These are phyloP conservation scores for Upupa epops DNA, from an alignment of 2,113 vertebrate species.

Conservation along the genomic window DNA sequence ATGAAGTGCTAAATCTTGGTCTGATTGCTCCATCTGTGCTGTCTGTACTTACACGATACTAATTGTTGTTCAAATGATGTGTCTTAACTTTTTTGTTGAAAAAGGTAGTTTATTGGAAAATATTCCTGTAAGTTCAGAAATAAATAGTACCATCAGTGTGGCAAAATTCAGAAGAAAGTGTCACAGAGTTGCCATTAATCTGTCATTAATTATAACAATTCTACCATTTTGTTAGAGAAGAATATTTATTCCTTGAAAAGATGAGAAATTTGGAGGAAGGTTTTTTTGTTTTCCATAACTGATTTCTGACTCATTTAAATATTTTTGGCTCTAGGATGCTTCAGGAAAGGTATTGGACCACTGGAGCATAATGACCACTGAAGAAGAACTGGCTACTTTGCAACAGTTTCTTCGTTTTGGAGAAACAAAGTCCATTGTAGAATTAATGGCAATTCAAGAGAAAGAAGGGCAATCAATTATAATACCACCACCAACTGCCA, in stretches of 20 bases:
- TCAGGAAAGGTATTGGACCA: slow-evolving; percentile 96
- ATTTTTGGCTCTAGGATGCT: slow-evolving; percentile 82
- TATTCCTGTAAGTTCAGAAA: background rate
- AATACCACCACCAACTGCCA: slow-evolving; percentile 84
- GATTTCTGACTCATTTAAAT: background rate
- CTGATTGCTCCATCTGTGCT: slow-evolving; percentile 58
- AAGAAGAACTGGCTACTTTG: slow-evolving; percentile 93
- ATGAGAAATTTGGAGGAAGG: background rate
- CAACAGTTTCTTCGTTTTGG: slow-evolving; percentile 98
- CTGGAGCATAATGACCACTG: slow-evolving; percentile 96
- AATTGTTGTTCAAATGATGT: slow-evolving; percentile 30
- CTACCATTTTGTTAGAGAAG: background rate
- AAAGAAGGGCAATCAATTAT: slow-evolving; percentile 89
- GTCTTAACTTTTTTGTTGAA: slow-evolving; percentile 60
- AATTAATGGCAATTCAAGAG: slow-evolving; percentile 96
- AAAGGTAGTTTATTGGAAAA: slow-evolving; percentile 15
- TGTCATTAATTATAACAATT: background rate
- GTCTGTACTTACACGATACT: background rate
- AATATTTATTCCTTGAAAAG: background rate
- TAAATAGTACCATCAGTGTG: background rate
- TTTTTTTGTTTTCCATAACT: background rate
- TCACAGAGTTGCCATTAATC: background rate
- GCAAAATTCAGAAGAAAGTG: background rate
- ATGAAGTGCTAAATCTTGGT: slow-evolving; percentile 74
- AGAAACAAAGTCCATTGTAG: slow-evolving; percentile 97